A percentile compares a stretch with the other conserved stretches of the same genome.
These are phyloP conservation scores for Bugulina stolonifera DNA, from an alignment of 2,888 invertebrate genomes.

Conservation along the genomic window DNA sequence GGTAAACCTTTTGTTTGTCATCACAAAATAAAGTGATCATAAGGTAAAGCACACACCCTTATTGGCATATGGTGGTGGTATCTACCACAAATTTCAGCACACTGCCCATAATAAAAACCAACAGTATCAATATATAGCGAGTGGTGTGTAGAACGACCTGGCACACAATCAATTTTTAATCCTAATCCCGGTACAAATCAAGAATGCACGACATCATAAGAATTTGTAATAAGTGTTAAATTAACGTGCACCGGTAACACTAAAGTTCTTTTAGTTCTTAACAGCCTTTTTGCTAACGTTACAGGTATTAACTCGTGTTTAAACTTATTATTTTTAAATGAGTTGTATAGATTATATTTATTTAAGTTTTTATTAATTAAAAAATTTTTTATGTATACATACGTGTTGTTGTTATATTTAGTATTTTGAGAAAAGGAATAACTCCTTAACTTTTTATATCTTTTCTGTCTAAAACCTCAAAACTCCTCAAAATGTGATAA, in stretches of 20 bases:
- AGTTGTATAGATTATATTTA: background rate
- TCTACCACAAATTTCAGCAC: conserved; percentile 9
- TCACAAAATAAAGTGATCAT: background rate
- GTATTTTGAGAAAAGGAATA: background rate
- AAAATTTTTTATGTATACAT: background rate
- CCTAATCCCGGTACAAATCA: conserved; percentile 13
- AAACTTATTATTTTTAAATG: background rate
- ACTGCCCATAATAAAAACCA: conserved; percentile 11
- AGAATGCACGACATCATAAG: conserved; percentile 5
- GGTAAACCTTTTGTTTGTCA: background rate
- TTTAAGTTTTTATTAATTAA: background rate
- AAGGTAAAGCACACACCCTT: background rate
- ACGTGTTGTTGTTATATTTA: background rate
- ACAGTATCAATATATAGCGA: background rate
- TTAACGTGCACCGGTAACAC: background rate
- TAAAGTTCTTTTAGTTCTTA: background rate
- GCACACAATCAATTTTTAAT: conserved; percentile 11
- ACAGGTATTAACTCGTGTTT: background rate
- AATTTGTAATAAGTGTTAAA: background rate
- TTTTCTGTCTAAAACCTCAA: background rate
- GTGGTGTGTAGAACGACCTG: conserved; percentile 1
- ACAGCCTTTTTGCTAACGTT: background rate
- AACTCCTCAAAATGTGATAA: background rate
- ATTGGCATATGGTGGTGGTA: conserved; percentile 1
- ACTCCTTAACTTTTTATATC: background rate